Conservation (phyloP, 1,140 invertebrate species). For the Drosophila prosaltans region DNA sequence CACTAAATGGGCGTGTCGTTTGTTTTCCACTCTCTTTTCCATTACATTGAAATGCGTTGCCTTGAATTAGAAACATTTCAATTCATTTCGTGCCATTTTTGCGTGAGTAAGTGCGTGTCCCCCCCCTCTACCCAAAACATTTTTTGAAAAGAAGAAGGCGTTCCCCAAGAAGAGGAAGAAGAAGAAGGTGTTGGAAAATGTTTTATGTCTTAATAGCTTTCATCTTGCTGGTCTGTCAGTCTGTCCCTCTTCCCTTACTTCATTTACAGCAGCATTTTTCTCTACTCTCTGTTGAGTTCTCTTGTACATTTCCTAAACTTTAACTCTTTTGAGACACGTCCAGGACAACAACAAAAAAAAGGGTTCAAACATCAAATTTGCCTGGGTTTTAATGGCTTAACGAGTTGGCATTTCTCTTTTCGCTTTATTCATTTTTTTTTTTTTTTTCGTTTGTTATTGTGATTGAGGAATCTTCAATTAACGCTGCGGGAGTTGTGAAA, state of each 20-base stretch:
- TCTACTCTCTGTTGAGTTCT: neutral
- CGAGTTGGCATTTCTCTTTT: slow-evolving; percentile 59
- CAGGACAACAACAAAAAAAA: neutral
- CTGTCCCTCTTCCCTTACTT: neutral
- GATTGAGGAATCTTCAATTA: slow-evolving; percentile 73
- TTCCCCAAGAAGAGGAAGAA: slow-evolving; percentile 9
- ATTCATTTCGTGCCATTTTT: slow-evolving; percentile 45
- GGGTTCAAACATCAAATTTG: slow-evolving; percentile 47
- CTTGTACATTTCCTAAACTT: slow-evolving; percentile 22
- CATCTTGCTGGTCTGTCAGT: slow-evolving; percentile 15
- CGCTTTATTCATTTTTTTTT: slow-evolving; percentile 7
- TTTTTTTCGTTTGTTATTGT: slow-evolving; percentile 28
- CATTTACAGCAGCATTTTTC: slow-evolving; percentile 13
- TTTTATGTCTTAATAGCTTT: slow-evolving; percentile 77
- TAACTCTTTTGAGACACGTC: neutral
- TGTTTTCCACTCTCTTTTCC: slow-evolving; percentile 64
- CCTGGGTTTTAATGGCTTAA: slow-evolving; percentile 67
- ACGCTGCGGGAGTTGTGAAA: slow-evolving; percentile 70
- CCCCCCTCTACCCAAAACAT: neutral
- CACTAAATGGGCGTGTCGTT: slow-evolving; percentile 33
- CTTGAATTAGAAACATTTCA: slow-evolving; percentile 72
- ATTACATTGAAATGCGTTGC: slow-evolving; percentile 75
- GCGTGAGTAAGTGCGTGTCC: slow-evolving; percentile 30
- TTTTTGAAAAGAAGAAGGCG: slow-evolving; percentile 39
- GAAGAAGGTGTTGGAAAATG: slow-evolving; percentile 71